A percentile compares a stretch with the other conserved stretches of the same genome.
Conservation (phyloP, 2,797 vertebrate genomes). For the Onychomys leucogaster region DNA sequence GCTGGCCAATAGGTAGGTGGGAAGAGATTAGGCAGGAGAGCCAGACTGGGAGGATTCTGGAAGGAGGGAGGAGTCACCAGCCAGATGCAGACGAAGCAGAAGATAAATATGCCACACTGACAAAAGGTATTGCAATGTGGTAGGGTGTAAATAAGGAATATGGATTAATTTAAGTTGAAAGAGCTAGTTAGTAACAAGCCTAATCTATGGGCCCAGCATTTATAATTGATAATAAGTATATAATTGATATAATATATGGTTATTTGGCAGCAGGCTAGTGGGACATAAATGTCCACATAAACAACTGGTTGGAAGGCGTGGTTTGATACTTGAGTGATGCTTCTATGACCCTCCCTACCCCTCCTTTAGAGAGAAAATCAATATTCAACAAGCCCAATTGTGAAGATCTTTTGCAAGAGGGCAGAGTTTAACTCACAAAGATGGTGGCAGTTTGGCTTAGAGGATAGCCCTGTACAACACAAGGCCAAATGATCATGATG, state of each 20-base stretch:
- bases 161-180: neutral
- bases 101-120: neutral
- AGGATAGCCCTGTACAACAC: neutral
- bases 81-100: neutral
- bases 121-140: neutral
- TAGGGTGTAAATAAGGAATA: neutral
- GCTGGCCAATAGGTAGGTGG: neutral
- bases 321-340: neutral
- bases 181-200: neutral
- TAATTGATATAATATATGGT: no score
- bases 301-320: neutral
- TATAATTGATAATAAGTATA: neutral
- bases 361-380: neutral
- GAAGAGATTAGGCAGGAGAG: neutral
- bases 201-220: neutral
- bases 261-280: neutral
- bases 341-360: neutral
- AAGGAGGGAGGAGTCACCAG: neutral
- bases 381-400: neutral
- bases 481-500: fast-evolving
- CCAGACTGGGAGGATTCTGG: neutral
- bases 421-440: neutral
- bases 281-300: neutral
- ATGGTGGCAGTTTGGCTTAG: neutral
- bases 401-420: neutral